These are phyloP conservation scores for Parasteatoda lunata DNA, from an alignment of 2,888 invertebrate genomes.

Conservation along the genomic window DNA sequence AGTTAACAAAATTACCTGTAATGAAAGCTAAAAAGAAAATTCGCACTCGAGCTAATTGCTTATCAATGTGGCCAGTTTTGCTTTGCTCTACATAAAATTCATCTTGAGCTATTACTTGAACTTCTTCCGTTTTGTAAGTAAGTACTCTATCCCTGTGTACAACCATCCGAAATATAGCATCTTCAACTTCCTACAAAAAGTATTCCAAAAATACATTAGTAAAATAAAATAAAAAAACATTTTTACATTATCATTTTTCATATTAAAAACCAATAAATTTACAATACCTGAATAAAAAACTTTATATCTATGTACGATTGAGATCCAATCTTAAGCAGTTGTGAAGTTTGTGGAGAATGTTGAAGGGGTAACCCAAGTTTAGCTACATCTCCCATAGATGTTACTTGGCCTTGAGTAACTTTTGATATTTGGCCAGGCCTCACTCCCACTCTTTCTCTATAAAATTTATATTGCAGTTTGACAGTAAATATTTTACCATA, in stretches of 20 bases:
- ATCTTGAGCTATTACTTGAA: conserved; percentile 94
- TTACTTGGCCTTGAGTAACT: conserved; percentile 88
- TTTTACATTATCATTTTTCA: not conserved
- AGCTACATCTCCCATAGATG: conserved; percentile 93
- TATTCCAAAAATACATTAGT: not conserved
- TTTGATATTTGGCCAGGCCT: conserved; percentile 95
- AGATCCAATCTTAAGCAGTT: conserved; percentile 95
- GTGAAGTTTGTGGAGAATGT: conserved; percentile 97
- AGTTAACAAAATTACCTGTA: conserved; percentile 79
- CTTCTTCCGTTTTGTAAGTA: conserved; percentile 96
- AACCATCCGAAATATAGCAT: conserved; percentile 88
- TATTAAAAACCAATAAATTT: not conserved
- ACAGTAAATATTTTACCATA: conserved; percentile 99
- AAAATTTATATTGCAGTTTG: conserved; percentile 96
- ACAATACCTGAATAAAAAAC: conserved; percentile 84
- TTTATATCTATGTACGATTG: conserved; percentile 91
- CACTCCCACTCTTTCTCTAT: conserved; percentile 97
- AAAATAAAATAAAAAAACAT: not conserved
- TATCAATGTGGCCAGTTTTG: conserved; percentile 85
- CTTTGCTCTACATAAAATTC: conserved; percentile 89
- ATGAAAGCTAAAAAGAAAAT: conserved; percentile 97
- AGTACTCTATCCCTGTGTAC: conserved; percentile 91
- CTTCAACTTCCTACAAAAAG: conserved; percentile 82
- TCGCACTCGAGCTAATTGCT: conserved; percentile 94
- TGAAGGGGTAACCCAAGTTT: conserved; percentile 96